Percentiles rank a stretch among this genome's conserved stretches.
These are phyloP conservation scores for Labeo calbasu DNA, from an alignment of 2,797 vertebrate species.

Conservation along the genomic window DNA sequence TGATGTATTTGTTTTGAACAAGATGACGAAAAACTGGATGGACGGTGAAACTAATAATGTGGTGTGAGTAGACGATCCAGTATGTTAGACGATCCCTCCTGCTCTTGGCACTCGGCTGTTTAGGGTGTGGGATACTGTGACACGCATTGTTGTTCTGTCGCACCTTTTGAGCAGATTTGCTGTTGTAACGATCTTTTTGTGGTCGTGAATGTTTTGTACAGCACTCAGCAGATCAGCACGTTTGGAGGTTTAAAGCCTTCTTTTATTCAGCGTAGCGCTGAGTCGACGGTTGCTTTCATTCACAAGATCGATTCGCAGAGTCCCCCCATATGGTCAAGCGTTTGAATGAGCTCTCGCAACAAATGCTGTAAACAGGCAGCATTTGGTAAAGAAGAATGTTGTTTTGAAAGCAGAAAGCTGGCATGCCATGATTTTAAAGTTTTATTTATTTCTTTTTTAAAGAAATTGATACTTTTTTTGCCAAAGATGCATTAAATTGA, in stretches of 20 bases:
- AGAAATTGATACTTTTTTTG: background rate
- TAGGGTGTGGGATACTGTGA: constrained; percentile 29
- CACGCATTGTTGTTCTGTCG: constrained; percentile 31
- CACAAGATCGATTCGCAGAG: constrained; percentile 7
- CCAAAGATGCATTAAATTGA: background rate
- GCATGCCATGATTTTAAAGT: too few species aligned
- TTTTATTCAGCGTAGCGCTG: constrained; percentile 57
- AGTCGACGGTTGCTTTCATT: constrained; percentile 55
- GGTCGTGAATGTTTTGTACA: constrained; percentile 53
- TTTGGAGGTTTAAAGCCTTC: constrained; percentile 50
- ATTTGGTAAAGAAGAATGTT: constrained; percentile 7
- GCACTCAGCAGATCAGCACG: constrained; percentile 52
- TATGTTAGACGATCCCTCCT: constrained; percentile 30
- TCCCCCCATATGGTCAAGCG: background rate
- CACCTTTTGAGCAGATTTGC: constrained; percentile 51
- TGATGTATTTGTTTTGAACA: background rate
- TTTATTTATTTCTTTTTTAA: too few species aligned
- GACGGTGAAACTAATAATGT: background rate
- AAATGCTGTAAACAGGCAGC: background rate
- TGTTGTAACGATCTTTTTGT: constrained; percentile 59
- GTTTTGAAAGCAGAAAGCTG: background rate
- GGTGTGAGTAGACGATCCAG: background rate
- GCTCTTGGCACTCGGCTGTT: constrained; percentile 23
- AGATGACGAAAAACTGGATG: background rate
- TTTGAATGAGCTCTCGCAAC: constrained; percentile 33